phyloP scores from a whole-genome alignment of 2,888 invertebrate genomes.

The Bellardia pandia region DNA sequence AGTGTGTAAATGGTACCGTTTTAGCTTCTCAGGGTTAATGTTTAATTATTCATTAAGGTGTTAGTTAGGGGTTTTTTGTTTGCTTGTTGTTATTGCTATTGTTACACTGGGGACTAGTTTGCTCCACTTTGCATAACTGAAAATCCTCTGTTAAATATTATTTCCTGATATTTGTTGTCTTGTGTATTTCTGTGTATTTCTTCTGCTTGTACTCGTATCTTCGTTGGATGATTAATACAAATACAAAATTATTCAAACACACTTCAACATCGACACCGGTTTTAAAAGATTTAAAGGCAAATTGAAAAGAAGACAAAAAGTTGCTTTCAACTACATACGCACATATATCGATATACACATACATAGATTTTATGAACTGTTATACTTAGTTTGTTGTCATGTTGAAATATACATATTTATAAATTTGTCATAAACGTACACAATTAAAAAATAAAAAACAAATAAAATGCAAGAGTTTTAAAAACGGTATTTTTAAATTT shows the following conservation, averaged over 20 bases:
- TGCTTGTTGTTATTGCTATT: slow-evolving; percentile 6
- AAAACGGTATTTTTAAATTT: slow-evolving; percentile 17
- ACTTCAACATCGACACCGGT: slow-evolving; percentile 9
- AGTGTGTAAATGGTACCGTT: not conserved
- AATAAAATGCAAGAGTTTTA: slow-evolving; percentile 5
- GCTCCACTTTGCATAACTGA: slow-evolving; percentile 43
- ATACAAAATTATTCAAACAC: not conserved
- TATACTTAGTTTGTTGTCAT: slow-evolving; percentile 30
- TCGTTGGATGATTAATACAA: slow-evolving; percentile 32
- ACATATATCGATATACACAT: not conserved
- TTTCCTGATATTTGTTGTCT: slow-evolving; percentile 33
- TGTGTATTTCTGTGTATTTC: not conserved
- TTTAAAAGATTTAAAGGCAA: not conserved
- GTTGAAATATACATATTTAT: not conserved
- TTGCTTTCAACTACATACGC: not conserved
- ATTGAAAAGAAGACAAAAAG: not conserved
- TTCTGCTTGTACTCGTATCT: not conserved
- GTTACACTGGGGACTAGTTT: not conserved
- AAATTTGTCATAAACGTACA: not conserved
- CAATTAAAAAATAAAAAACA: not conserved
- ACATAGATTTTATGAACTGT: slow-evolving; percentile 6
- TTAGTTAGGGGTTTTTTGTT: slow-evolving; percentile 5
- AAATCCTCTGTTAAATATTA: slow-evolving; percentile 13
- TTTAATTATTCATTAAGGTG: not conserved
- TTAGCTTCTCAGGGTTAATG: not conserved